These are phyloP conservation scores for Melikaiella ostensackeni DNA, from an alignment of 2,888 invertebrate species.

Conservation along the genomic window DNA sequence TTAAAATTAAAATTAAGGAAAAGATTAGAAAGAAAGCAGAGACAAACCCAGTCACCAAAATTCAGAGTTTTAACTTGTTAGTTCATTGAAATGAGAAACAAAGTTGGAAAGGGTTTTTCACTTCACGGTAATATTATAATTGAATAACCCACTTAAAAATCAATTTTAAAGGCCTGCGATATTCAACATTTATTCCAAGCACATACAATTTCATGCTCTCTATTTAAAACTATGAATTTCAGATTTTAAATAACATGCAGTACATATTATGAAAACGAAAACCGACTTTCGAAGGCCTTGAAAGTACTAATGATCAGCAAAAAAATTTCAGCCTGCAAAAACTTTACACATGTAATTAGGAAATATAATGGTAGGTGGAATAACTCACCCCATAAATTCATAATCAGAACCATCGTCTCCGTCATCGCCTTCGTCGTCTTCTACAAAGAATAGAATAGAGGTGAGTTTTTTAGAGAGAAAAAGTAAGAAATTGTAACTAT, in stretches of 20 bases:
- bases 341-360: neutral
- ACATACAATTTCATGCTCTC: constrained; percentile 47
- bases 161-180: constrained; percentile 30
- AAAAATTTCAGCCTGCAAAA: constrained; percentile 11
- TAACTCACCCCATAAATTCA: constrained; percentile 73
- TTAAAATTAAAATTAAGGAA: constrained; percentile 48
- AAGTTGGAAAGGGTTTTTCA: neutral
- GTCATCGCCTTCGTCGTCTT: constrained; percentile 75
- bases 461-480: constrained; percentile 6
- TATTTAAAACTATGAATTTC: neutral
- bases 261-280: neutral
- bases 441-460: constrained; percentile 57
- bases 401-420: constrained; percentile 74
- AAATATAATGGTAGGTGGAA: neutral
- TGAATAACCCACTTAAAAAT: constrained; percentile 33
- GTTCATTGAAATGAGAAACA: neutral
- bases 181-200: constrained; percentile 42
- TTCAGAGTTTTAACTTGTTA: neutral
- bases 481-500: neutral
- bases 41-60: constrained; percentile 8
- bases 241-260: neutral
- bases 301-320: neutral
- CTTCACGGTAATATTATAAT: neutral
- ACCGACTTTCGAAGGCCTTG: neutral
- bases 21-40: constrained; percentile 14